These are phyloP conservation scores for Elysia chlorotica DNA, from an alignment of 1,140 invertebrate species.

Conservation along the genomic window DNA sequence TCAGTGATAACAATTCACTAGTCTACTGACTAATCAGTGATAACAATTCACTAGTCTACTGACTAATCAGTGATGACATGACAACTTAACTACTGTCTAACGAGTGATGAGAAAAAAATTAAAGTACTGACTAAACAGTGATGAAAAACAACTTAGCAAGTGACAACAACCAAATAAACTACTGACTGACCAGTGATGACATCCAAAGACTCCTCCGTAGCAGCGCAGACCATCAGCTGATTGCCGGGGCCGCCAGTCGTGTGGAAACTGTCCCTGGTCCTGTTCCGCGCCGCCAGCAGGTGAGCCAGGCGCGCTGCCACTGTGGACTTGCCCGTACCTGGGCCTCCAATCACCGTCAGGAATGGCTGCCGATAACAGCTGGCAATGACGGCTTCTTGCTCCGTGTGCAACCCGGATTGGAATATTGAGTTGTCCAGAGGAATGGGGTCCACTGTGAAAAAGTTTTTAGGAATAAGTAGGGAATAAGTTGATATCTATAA, in stretches of 20 bases:
- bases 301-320: conserved; percentile 38
- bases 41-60: no score
- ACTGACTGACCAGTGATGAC: conserved; percentile 43
- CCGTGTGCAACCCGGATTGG: conserved; percentile 28
- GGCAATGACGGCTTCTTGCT: conserved; percentile 42
- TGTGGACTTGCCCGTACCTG: conserved; percentile 55
- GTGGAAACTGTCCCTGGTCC: conserved; percentile 7
- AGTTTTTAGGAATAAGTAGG: background rate
- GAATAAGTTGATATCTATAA: background rate
- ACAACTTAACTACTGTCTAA: no score
- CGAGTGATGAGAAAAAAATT: no score
- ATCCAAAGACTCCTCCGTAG: conserved; percentile 51
- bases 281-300: conserved; percentile 43
- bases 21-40: no score
- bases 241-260: conserved; percentile 4
- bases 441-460: conserved; percentile 35
- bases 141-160: no score
- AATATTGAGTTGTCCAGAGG: conserved; percentile 18
- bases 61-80: no score
- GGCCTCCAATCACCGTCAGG: conserved; percentile 46
- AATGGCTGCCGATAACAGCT: conserved; percentile 41
- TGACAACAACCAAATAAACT: no score
- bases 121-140: no score
- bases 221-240: conserved; percentile 55
- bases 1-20: no score